A percentile compares a stretch with the other conserved stretches of the same genome.
Evolutionary conservation across 2,888 invertebrate species (phyloP).

Genomic region (Masnerella sp.): DNA sequence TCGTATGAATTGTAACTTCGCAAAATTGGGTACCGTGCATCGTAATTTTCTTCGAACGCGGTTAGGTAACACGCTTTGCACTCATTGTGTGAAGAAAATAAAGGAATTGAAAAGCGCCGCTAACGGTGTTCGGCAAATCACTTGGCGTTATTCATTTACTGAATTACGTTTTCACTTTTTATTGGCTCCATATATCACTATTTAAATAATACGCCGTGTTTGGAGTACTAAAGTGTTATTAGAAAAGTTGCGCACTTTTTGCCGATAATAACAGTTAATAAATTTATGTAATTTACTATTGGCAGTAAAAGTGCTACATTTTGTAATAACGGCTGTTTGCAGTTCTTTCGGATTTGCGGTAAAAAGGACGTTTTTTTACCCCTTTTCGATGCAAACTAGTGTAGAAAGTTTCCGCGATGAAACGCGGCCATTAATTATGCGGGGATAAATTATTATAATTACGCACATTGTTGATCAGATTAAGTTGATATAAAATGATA

Average conservation of each 20-base stretch:
- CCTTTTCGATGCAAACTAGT: too few relatives aligned
- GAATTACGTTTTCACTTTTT: slow-evolving; percentile 48
- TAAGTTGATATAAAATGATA: not conserved
- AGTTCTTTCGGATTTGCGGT: too few relatives aligned
- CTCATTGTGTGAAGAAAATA: slow-evolving; percentile 34
- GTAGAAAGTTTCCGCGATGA: too few relatives aligned
- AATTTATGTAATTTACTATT: slow-evolving; percentile 44
- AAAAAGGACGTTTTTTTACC: too few relatives aligned
- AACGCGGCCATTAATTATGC: too few relatives aligned
- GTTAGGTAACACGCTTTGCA: slow-evolving; percentile 26
- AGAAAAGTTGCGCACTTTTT: slow-evolving; percentile 37
- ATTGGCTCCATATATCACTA: slow-evolving; percentile 46
- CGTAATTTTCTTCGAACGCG: slow-evolving; percentile 21
- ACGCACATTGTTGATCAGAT: too few relatives aligned
- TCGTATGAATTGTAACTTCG: slow-evolving; percentile 18
- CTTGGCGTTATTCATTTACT: slow-evolving; percentile 36
- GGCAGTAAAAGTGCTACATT: slow-evolving; percentile 24
- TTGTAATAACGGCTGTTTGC: slow-evolving; percentile 7
- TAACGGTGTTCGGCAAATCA: slow-evolving; percentile 31
- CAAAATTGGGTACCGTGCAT: slow-evolving; percentile 18
- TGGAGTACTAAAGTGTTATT: slow-evolving; percentile 22
- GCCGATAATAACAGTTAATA: slow-evolving; percentile 44
- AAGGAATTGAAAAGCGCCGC: slow-evolving; percentile 41
- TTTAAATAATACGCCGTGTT: slow-evolving; percentile 44
- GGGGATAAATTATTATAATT: too few relatives aligned